Conservation (phyloP, 2,888 invertebrate species). For the Melikaiella ostensackeni region DNA sequence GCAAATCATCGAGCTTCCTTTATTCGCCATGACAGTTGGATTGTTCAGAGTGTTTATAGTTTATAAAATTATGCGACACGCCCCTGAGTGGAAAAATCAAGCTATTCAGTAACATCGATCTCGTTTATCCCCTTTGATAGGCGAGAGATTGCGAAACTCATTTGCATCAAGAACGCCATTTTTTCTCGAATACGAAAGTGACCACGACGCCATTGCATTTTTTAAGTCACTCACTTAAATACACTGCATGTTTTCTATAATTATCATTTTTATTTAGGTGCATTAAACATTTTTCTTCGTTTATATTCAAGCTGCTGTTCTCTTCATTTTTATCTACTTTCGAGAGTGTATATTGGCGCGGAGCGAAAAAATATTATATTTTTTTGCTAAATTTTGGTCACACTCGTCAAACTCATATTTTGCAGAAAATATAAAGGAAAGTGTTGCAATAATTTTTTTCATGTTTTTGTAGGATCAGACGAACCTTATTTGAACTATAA, state of each 20-base stretch:
- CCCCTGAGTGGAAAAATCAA: constrained; percentile 26
- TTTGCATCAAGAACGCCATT: constrained; percentile 37
- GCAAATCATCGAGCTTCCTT: constrained; percentile 32
- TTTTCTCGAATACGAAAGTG: constrained; percentile 18
- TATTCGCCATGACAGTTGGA: constrained; percentile 24
- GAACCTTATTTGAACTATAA: no score
- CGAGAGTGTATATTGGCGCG: no score
- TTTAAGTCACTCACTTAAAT: constrained; percentile 22
- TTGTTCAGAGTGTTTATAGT: constrained; percentile 6
- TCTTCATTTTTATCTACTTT: background rate
- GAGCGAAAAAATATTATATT: no score
- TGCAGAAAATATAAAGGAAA: no score
- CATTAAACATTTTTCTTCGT: background rate
- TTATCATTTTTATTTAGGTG: background rate
- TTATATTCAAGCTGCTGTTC: background rate
- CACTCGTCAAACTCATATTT: no score
- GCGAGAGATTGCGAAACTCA: constrained; percentile 27
- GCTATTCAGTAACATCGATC: constrained; percentile 37
- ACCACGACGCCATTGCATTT: constrained; percentile 16
- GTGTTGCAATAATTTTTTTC: no score
- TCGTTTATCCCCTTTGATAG: constrained; percentile 35
- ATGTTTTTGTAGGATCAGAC: no score
- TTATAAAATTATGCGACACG: constrained; percentile 39
- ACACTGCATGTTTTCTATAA: background rate
- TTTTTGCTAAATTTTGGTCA: no score